Percentiles rank a stretch among this genome's conserved stretches.
Evolutionary conservation across 2,113 vertebrate species (phyloP).

Genomic region (Fukomys damarensis): DNA sequence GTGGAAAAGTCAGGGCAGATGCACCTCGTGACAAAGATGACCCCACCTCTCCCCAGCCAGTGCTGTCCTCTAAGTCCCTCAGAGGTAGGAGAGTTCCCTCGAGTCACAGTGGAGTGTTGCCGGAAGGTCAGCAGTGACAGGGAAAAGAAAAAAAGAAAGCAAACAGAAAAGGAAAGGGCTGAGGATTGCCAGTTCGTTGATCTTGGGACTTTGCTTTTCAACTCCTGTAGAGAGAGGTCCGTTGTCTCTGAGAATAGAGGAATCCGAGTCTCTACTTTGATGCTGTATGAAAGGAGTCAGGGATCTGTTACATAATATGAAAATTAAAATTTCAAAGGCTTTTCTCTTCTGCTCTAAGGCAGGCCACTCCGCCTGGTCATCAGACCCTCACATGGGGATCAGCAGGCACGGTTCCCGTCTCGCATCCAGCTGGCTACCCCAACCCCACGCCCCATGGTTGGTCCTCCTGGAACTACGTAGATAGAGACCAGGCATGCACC

Average conservation of each 20-base stretch:
- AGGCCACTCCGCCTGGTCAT: slow-evolving; percentile 27
- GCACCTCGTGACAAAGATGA: background rate
- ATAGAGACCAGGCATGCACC: background rate
- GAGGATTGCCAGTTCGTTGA: slow-evolving; percentile 26
- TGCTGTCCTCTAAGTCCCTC: background rate
- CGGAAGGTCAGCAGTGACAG: background rate
- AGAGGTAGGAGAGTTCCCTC: background rate
- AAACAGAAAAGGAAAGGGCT: background rate
- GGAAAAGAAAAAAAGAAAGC: no score
- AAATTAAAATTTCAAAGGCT: slow-evolving; percentile 63
- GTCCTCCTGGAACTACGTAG: background rate
- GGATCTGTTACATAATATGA: slow-evolving; percentile 58
- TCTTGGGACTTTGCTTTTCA: slow-evolving; percentile 44
- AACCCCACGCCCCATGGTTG: background rate
- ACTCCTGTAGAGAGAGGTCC: background rate
- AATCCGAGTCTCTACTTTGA: slow-evolving; percentile 47
- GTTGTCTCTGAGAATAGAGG: slow-evolving; percentile 53
- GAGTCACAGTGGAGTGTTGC: background rate
- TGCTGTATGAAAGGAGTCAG: slow-evolving; percentile 59
- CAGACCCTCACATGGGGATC: background rate
- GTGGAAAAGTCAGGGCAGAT: background rate
- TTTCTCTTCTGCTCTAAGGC: background rate
- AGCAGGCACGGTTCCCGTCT: background rate
- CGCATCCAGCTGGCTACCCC: background rate
- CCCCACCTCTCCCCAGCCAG: background rate